Evolutionary conservation across 2,113 vertebrate species (phyloP), one percentile per base, ranked within the genome.

Genomic region (Tympanuchus pallidicinctus): DNA sequence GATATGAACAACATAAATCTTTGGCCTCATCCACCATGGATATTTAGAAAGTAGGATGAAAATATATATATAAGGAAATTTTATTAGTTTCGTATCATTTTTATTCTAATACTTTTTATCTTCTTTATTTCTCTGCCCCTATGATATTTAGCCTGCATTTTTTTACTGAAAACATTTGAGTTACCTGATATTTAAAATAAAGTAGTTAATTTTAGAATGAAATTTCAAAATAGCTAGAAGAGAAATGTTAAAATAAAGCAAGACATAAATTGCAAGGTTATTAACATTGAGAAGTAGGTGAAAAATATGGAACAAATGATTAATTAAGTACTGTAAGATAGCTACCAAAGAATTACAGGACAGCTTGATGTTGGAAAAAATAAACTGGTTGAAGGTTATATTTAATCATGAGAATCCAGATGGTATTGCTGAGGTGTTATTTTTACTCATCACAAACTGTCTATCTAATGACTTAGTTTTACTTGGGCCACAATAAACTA

Each of bases 391-490:
- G 67, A 95, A 95, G 66, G 36, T 94, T 93, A 86, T 91, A 22
- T 86, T 92, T 95, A 96, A 94, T 96, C 94, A 92, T 80, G 61
- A 89, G 16, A 60, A 83, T 70, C 66, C 92, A 95, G 94, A 94
- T 91, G 70, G 86, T 77, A n/a, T 74, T 90, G 47, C 25, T 85
- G 60, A 92, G 47, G 79, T 96, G 45, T 85, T 96, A 88, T 69
- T 92, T 96, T 96, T 96, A 25, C 16, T 89, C 52, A 89, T 81
- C 75, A 71, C 42, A 90, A 81, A 77, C 38, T 94, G 91, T 90
- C 52, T 80, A 70, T 43, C 2, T 1, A 93, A 92, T 82, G 25
- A 89, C n/a, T 90, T 95, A 13, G 8, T 78, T 93, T 94, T n/a
- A 72, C 42, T 82, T 77, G 77, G 85, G 84, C 66, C 47, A 88